These are phyloP conservation scores for Galaxea fascicularis DNA, from an alignment of 92 coral and sea anemone genomes.

Conservation along the genomic window DNA sequence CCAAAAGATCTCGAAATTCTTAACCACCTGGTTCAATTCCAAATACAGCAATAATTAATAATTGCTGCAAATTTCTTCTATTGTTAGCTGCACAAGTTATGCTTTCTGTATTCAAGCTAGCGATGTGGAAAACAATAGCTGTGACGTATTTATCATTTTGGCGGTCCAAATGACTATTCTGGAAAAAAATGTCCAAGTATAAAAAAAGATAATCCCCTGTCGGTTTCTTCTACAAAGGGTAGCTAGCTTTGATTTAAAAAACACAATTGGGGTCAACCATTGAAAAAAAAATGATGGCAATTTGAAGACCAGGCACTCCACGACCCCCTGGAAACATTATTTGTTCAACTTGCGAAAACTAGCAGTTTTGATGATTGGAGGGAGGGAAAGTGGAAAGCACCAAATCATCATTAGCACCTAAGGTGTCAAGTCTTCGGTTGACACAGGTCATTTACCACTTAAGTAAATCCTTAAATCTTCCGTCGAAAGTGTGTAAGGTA, in stretches of 20 bases:
- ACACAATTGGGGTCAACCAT: slow-evolving; percentile 25
- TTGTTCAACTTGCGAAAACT: slow-evolving; percentile 55
- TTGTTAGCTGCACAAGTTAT: slow-evolving; percentile 10
- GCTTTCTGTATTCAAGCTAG: neutral
- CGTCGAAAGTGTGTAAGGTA: slow-evolving; percentile 32
- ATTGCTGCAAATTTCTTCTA: slow-evolving; percentile 28
- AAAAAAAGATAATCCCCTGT: neutral
- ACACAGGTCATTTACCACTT: slow-evolving; percentile 48
- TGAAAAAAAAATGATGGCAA: slow-evolving; percentile 12
- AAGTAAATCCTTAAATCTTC: slow-evolving; percentile 40
- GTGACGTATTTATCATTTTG: slow-evolving; percentile 23
- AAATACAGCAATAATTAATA: slow-evolving; percentile 28
- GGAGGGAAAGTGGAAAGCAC: slow-evolving; percentile 42
- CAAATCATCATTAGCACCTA: slow-evolving; percentile 40
- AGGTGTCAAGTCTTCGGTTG: slow-evolving; percentile 32
- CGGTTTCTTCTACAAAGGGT: neutral
- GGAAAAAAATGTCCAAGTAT: neutral
- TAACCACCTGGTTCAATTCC: slow-evolving; percentile 17
- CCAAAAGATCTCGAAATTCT: neutral
- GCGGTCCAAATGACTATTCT: slow-evolving; percentile 26
- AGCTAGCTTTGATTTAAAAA: neutral
- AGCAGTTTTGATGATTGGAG: slow-evolving; percentile 55
- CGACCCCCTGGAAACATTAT: slow-evolving; percentile 51
- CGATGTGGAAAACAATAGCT: slow-evolving; percentile 4
- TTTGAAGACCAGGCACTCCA: slow-evolving; percentile 31